Percentiles rank a stretch among this genome's conserved stretches.
Evolutionary conservation across 2,797 vertebrate genomes (phyloP).

Genomic region (Hemibagrus guttatus): DNA sequence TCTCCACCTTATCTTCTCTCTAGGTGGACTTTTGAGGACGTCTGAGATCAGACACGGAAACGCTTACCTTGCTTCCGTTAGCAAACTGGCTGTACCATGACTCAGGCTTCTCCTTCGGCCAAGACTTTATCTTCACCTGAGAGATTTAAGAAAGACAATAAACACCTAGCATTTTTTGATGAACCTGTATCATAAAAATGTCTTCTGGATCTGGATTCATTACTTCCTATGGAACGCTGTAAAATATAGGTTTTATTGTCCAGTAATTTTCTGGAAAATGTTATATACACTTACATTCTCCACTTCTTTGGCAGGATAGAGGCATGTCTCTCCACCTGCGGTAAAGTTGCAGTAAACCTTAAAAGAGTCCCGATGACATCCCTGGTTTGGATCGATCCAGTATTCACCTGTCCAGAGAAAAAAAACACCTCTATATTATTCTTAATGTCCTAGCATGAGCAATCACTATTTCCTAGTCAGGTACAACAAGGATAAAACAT

Average conservation of each 20-base stretch:
- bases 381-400: slow-evolving; percentile 85
- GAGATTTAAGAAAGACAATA: slow-evolving; percentile 13
- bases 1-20: neutral
- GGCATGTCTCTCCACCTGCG: slow-evolving; percentile 76
- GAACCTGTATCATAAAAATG: neutral
- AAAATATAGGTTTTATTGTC: neutral
- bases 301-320: slow-evolving; percentile 71
- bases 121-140: slow-evolving; percentile 79
- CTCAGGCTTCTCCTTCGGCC: slow-evolving; percentile 76
- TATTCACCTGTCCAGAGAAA: slow-evolving; percentile 74
- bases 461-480: neutral
- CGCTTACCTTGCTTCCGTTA: slow-evolving; percentile 77
- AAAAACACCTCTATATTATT: neutral
- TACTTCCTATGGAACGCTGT: neutral
- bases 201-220: neutral
- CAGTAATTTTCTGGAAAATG: neutral
- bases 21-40: neutral
- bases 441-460: neutral
- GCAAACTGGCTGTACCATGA: slow-evolving; percentile 83
- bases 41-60: neutral
- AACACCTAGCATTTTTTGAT: neutral
- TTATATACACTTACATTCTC: slow-evolving; percentile 66
- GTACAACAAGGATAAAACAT: neutral
- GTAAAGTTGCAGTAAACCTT: slow-evolving; percentile 85
- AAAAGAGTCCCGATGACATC: slow-evolving; percentile 80